Conservation (phyloP, 2,113 vertebrate genomes). For the Pachypanchax playfairii region DNA sequence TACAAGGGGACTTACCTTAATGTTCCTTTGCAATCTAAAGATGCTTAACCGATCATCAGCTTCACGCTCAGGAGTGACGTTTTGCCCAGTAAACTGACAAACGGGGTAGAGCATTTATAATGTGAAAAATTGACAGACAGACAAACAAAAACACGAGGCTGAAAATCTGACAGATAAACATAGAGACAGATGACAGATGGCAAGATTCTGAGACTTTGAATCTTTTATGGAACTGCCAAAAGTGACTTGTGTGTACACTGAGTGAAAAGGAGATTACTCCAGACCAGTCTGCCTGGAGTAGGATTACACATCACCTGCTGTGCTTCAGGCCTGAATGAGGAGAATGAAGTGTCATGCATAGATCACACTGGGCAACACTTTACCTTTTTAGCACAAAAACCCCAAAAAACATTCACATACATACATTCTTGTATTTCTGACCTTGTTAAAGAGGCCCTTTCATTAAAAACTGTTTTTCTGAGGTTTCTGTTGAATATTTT, state of each 20-base stretch:
- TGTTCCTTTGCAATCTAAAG: slow-evolving; percentile 47
- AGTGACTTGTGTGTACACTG: slow-evolving; percentile 61
- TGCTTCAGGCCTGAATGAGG: slow-evolving; percentile 57
- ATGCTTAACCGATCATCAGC: slow-evolving; percentile 36
- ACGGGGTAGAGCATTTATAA: slow-evolving; percentile 23
- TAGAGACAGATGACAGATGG: slow-evolving; percentile 59
- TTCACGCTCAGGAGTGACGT: slow-evolving; percentile 29
- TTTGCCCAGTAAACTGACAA: slow-evolving; percentile 2
- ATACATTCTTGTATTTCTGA: too few relatives aligned
- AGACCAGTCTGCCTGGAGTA: slow-evolving; percentile 60
- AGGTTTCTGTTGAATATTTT: too few relatives aligned
- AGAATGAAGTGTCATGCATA: slow-evolving; percentile 40
- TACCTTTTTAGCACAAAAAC: slow-evolving; percentile 31
- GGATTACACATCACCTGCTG: slow-evolving; percentile 70
- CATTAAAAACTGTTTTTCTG: too few relatives aligned
- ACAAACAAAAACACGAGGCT: slow-evolving; percentile 29
- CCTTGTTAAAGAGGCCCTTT: too few relatives aligned
- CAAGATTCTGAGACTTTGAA: slow-evolving; percentile 46
- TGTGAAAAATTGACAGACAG: slow-evolving; percentile 29
- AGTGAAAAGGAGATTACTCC: slow-evolving; percentile 58
- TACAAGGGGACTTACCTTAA: slow-evolving; percentile 41
- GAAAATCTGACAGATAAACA: slow-evolving; percentile 52
- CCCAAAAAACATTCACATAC: neutral
- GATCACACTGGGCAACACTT: slow-evolving; percentile 40
- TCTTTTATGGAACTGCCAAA: slow-evolving; percentile 57